These are phyloP conservation scores for Eupithecia exiguata DNA, from an alignment of 2,888 invertebrate genomes.

Conservation along the genomic window DNA sequence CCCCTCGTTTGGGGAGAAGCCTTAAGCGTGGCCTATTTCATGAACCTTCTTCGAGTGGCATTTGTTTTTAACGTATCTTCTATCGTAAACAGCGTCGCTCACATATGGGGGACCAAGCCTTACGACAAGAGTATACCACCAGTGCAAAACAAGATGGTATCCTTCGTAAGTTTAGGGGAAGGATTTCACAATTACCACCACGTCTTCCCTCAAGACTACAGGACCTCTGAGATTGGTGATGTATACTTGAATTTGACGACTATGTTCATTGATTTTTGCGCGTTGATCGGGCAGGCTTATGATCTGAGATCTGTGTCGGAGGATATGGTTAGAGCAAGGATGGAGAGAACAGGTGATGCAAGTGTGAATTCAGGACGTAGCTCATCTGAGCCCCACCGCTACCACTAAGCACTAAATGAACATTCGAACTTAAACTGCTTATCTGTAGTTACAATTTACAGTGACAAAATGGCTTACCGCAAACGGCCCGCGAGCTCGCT, in stretches of 20 bases:
- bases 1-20: conserved; percentile 34
- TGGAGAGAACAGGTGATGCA: conserved; percentile 18
- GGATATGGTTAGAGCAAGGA: conserved; percentile 24
- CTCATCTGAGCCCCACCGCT: too few relatives aligned
- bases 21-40: conserved; percentile 27
- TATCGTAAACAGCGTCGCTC: conserved; percentile 86
- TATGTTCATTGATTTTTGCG: conserved; percentile 43
- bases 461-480: too few relatives aligned
- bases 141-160: conserved; percentile 43
- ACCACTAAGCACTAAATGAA: too few relatives aligned
- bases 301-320: conserved; percentile 34
- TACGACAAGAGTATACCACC: conserved; percentile 65
- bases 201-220: conserved; percentile 59
- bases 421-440: too few relatives aligned
- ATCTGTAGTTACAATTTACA: too few relatives aligned
- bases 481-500: too few relatives aligned
- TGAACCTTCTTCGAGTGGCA: conserved; percentile 33
- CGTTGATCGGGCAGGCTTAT: conserved; percentile 45
- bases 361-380: background rate
- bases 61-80: conserved; percentile 56
- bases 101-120: conserved; percentile 74
- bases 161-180: conserved; percentile 51
- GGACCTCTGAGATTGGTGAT: conserved; percentile 53
- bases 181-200: conserved; percentile 65
- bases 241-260: conserved; percentile 43